These are phyloP conservation scores for Rhabdomys dilectus DNA, from an alignment of 2,113 vertebrate genomes.

Conservation along the genomic window DNA sequence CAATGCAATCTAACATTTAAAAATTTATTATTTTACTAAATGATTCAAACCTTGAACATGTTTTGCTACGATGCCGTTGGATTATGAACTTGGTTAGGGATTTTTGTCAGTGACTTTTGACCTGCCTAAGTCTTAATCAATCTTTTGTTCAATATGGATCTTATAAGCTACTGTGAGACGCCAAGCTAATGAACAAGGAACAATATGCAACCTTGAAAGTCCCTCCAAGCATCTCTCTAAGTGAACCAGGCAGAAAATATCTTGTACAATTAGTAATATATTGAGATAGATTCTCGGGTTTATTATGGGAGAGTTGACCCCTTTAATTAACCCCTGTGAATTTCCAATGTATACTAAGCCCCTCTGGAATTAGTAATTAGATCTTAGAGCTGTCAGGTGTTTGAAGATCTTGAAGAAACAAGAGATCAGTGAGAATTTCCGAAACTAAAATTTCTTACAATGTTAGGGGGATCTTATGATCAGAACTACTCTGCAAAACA, in stretches of 20 bases:
- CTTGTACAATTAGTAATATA: conserved; percentile 54
- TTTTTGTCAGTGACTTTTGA: conserved; percentile 1
- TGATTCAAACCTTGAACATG: not conserved
- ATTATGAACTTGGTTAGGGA: not conserved
- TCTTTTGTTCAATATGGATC: not conserved
- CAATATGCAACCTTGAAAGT: not conserved
- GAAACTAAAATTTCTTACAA: conserved; percentile 68
- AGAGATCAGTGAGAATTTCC: conserved; percentile 81
- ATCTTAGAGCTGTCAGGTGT: conserved; percentile 79
- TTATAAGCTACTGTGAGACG: not conserved
- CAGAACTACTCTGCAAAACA: conserved; percentile 4
- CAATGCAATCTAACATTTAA: not conserved
- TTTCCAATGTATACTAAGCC: conserved; percentile 78
- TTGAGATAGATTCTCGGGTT: conserved; percentile 71
- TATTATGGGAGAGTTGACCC: conserved; percentile 71
- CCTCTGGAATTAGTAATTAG: conserved; percentile 84
- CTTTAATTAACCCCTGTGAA: conserved; percentile 83
- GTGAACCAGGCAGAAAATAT: conserved; percentile 26
- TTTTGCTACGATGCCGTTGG: not conserved
- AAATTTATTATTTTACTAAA: conserved; percentile 7
- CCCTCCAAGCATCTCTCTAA: conserved; percentile 55
- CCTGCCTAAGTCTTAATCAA: not conserved
- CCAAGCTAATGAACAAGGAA: not conserved
- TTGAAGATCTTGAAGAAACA: conserved; percentile 81
- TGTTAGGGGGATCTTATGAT: conserved; percentile 47